Conservation (phyloP, 2,113 vertebrate species). For the Fulica atra region DNA sequence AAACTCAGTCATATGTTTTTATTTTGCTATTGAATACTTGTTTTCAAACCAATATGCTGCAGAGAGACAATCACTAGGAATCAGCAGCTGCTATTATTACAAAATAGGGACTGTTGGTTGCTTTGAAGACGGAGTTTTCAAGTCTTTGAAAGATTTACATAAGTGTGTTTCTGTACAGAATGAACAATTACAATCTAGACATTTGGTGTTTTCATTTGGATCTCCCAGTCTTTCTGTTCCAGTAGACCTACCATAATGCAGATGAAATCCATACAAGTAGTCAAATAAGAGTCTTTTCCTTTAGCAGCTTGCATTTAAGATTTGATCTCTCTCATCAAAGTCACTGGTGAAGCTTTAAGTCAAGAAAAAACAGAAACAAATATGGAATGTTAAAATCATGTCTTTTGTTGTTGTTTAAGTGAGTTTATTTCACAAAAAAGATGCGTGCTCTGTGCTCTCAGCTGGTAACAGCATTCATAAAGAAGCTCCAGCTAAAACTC, state of each 20-base stretch:
- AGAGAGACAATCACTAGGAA: neutral
- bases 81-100: neutral
- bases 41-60: constrained; percentile 29
- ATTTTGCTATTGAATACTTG: neutral
- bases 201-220: neutral
- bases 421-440: neutral
- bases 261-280: neutral
- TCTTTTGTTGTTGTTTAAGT: neutral
- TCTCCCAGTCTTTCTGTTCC: neutral
- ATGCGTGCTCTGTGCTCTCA: neutral
- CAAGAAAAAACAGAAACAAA: neutral
- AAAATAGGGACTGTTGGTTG: neutral
- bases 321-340: neutral
- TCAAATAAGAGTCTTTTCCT: neutral
- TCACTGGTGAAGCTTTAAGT: neutral
- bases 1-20: neutral
- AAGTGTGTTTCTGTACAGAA: neutral
- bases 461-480: neutral
- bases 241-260: neutral
- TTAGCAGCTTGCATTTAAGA: neutral
- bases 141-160: neutral
- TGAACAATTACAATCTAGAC: neutral
- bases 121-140: neutral
- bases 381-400: neutral
- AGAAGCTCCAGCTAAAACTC: neutral